A percentile compares a stretch with the other conserved stretches of the same genome.
Evolutionary conservation across 2,888 invertebrate genomes (phyloP).

Genomic region (Spicauda simplicius): DNA sequence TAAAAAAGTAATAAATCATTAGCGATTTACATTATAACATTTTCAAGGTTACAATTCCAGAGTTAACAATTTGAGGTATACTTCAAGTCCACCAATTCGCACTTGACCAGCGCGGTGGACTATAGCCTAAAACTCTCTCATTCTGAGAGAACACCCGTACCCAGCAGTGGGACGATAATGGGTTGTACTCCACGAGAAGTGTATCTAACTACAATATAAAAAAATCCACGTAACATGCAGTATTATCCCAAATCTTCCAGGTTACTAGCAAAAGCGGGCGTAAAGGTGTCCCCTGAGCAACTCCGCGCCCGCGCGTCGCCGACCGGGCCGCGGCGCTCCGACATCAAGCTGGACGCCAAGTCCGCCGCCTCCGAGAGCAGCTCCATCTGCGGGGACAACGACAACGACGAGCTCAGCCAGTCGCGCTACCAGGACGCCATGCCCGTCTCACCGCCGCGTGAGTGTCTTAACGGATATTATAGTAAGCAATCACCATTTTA

Average conservation of each 20-base stretch:
- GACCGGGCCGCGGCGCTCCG: constrained; percentile 91
- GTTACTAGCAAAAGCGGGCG: constrained; percentile 93
- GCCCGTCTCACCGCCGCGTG: constrained; percentile 87
- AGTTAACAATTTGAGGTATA: no score
- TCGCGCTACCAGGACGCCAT: constrained; percentile 81
- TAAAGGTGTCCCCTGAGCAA: constrained; percentile 94
- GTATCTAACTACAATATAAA: no score
- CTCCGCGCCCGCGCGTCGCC: constrained; percentile 93
- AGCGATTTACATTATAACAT: no score
- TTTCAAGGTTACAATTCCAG: no score
- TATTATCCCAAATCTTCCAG: constrained; percentile 59
- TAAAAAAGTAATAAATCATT: no score
- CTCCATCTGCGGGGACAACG: constrained; percentile 91
- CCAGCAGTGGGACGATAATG: no score
- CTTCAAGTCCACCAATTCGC: no score
- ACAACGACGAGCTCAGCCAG: constrained; percentile 93
- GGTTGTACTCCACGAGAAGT: no score
- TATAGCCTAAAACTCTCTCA: no score
- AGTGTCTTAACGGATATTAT: constrained; percentile 52
- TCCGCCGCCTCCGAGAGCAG: constrained; percentile 90
- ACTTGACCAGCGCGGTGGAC: no score
- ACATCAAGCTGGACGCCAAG: constrained; percentile 91
- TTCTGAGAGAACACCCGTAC: no score
- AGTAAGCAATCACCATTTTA: constrained; percentile 26
- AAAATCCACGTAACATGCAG: no score